These are phyloP conservation scores for Aphrophora alni DNA, from an alignment of 2,888 invertebrate genomes.

Conservation along the genomic window DNA sequence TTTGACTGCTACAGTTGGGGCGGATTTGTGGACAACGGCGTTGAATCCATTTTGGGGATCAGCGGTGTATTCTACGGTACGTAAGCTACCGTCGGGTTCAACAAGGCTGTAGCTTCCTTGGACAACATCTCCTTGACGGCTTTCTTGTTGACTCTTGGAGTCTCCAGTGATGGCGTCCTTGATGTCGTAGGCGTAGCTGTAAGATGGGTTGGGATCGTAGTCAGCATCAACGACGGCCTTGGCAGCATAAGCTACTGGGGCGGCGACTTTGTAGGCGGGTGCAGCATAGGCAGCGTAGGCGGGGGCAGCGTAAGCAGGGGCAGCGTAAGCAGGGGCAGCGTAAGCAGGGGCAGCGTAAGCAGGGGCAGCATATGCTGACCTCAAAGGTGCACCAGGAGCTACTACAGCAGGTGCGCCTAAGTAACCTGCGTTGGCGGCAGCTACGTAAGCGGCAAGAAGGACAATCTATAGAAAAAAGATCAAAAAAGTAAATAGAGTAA, in stretches of 20 bases:
- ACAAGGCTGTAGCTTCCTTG: conserved; percentile 51
- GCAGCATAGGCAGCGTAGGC: conserved; percentile 57
- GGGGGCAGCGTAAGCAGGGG: conserved; percentile 56
- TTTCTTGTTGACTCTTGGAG: conserved; percentile 51
- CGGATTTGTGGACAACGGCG: conserved; percentile 52
- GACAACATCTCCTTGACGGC: conserved; percentile 50
- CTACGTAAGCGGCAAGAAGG: conserved; percentile 49
- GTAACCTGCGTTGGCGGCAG: conserved; percentile 52
- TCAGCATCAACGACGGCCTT: conserved; percentile 56
- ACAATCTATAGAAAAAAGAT: conserved; percentile 43
- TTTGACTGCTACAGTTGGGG: conserved; percentile 43
- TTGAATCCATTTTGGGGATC: conserved; percentile 53
- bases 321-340: conserved; percentile 53
- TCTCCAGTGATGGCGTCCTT: conserved; percentile 51
- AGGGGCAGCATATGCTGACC: conserved; percentile 44
- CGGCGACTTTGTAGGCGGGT: conserved; percentile 51
- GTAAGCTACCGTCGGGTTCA: conserved; percentile 50
- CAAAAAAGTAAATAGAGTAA: too few species aligned
- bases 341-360: conserved; percentile 52
- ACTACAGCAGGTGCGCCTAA: conserved; percentile 50
- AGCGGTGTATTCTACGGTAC: conserved; percentile 52
- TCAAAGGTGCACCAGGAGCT: conserved; percentile 43
- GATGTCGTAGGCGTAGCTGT: conserved; percentile 51
- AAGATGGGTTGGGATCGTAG: conserved; percentile 51
- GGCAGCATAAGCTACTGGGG: conserved; percentile 56